Evolutionary conservation across 2,888 invertebrate genomes (phyloP), one percentile per base, ranked within the genome.

Genomic region (Drosophila cracens): DNA sequence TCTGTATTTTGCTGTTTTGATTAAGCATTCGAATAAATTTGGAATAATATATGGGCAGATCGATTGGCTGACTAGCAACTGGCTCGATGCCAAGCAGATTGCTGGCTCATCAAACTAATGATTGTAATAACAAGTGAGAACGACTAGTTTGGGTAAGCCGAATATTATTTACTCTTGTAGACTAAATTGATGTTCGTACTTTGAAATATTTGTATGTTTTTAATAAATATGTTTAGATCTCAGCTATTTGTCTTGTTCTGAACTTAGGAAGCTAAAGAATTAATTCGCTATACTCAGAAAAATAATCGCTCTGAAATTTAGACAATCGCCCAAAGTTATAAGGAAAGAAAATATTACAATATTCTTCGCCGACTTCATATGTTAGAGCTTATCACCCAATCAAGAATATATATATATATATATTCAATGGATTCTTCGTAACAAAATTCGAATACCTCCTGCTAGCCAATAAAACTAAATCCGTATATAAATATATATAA

Each of bases 51-150:
- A 13, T 46, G 16, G 46, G 2, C 54, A 13, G 36, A 38, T n/a
- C 18, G n/a, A 56, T n/a, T 27, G 13, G 13, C n/a, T 8, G 34
- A 27, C 36, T n/a, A 2, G 13, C 18, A n/a, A 13, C 8, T 38
- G 56, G 38, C 56, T 6, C 2, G 36, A n/a, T 56, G 56, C 56
- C 56, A 38, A n/a, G 4, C 1, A n/a, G n/a, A 56, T 38, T 29
- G n/a, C 16, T 27, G 27, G 8, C 13, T 8, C 27, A 10, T 27
- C 46, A 46, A 36, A 18, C 18, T 7, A 7, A 54, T 46, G 25
- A 4, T 16, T 46, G 4, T 16, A 54, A 4, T 27, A 2, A 36
- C 18, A 36, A 36, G 7, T 25, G 46, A 46, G 25, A 46, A 16
- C 8, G 25, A 46, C 7, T 46, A 46, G 13, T 7, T 21, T 46